Percentiles rank a stretch among this genome's conserved stretches.
Evolutionary conservation across 1,140 invertebrate species (phyloP).

Genomic region (Drosophila pseudoananassae): DNA sequence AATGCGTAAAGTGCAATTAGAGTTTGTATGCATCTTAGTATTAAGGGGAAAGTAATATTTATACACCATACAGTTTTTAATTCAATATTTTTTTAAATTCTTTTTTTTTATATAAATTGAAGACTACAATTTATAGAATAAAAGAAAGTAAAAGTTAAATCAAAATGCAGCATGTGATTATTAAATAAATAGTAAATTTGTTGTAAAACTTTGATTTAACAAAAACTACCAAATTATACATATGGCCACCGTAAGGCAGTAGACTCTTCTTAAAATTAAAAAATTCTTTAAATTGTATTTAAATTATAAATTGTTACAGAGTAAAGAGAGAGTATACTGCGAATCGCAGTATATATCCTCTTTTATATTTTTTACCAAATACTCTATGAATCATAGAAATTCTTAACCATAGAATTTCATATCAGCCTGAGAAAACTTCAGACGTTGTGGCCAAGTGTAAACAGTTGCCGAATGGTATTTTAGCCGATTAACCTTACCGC

Average conservation of each 20-base stretch:
- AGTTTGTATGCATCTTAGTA: constrained; percentile 63
- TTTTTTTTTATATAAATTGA: neutral
- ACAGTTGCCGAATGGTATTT: neutral
- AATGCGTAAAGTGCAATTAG: constrained; percentile 75
- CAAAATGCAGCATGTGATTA: too few species aligned
- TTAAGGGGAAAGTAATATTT: constrained; percentile 33
- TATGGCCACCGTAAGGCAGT: too few species aligned
- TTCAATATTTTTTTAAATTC: neutral
- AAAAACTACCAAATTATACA: too few species aligned
- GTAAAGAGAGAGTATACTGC: too few species aligned
- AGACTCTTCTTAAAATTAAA: too few species aligned
- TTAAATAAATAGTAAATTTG: too few species aligned
- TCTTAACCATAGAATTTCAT: constrained; percentile 27
- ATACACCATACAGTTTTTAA: constrained; percentile 1
- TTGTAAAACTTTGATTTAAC: too few species aligned
- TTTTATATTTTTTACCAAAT: neutral
- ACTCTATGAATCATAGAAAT: constrained; percentile 2
- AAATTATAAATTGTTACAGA: too few species aligned
- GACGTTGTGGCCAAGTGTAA: neutral
- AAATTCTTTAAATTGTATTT: too few species aligned
- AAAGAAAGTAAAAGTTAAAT: neutral
- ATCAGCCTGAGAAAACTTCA: constrained; percentile 29
- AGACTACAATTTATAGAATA: neutral
- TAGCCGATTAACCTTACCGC: too few species aligned
- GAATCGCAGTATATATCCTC: too few species aligned